Evolutionary conservation across 2,797 vertebrate species (phyloP).

Genomic region (Syngnathus rostellatus): DNA sequence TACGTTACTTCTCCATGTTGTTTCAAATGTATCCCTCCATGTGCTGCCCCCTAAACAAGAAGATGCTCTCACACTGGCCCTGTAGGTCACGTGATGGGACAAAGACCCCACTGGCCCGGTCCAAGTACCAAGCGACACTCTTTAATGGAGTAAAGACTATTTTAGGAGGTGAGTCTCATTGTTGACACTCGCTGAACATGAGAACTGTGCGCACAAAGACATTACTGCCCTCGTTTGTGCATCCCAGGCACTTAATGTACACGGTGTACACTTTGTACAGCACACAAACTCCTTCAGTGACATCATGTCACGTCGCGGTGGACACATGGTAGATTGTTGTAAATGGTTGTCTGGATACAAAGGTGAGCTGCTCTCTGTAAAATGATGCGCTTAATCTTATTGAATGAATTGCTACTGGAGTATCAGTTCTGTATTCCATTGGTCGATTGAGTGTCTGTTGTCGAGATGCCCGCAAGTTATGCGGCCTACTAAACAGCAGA

Average conservation of each 20-base stretch:
- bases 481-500: conserved; percentile 16
- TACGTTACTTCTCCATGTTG: conserved; percentile 33
- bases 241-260: not conserved
- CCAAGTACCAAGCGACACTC: conserved; percentile 9
- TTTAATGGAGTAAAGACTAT: not conserved
- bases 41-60: conserved; percentile 22
- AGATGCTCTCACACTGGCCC: conserved; percentile 18
- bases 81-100: conserved; percentile 11
- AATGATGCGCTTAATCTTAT: conserved; percentile 24
- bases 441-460: conserved; percentile 22
- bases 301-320: conserved; percentile 11
- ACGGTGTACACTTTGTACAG: conserved; percentile 25
- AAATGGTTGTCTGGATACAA: conserved; percentile 21
- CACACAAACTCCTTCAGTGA: conserved; percentile 17
- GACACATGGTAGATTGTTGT: conserved; percentile 10
- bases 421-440: conserved; percentile 29
- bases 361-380: conserved; percentile 38
- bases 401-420: conserved; percentile 24
- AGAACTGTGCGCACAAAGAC: conserved; percentile 1
- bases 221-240: not conserved
- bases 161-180: not conserved
- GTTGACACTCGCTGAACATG: not conserved
- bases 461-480: conserved; percentile 12
- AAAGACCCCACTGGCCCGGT: conserved; percentile 20
- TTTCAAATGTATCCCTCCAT: conserved; percentile 18